phyloP scores from a whole-genome alignment of 2,888 invertebrate genomes.

The Epinotia nisella region DNA sequence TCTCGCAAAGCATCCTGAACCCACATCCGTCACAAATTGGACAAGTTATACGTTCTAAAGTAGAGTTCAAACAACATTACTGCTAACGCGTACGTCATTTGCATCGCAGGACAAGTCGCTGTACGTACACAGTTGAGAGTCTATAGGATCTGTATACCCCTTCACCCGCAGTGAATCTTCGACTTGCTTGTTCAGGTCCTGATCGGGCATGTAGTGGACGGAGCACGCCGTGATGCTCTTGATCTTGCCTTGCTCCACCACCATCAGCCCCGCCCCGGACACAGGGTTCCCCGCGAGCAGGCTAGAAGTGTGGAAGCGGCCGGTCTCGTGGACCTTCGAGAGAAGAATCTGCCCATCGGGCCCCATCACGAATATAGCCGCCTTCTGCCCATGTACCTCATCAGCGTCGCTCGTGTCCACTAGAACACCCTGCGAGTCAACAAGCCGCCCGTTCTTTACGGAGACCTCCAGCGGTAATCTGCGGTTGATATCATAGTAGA shows the following conservation, averaged over 20 bases:
- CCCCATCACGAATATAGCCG: constrained; percentile 6
- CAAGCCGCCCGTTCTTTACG: constrained; percentile 1
- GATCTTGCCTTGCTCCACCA: background rate
- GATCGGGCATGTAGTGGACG: constrained; percentile 5
- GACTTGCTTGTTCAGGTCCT: constrained; percentile 4
- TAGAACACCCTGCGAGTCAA: constrained; percentile 1
- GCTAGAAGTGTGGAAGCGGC: constrained; percentile 5
- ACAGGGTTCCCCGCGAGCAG: constrained; percentile 11
- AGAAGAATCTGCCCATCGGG: constrained; percentile 7
- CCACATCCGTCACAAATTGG: no score
- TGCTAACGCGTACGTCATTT: no score
- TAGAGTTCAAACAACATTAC: no score
- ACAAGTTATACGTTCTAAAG: no score
- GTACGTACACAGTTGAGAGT: background rate
- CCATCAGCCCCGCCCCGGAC: constrained; percentile 15
- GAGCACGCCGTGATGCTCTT: constrained; percentile 3
- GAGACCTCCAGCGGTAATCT: background rate
- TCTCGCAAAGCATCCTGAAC: no score
- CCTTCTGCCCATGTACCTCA: background rate
- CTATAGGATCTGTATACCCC: background rate
- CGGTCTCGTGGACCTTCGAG: background rate
- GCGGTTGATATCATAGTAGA: background rate
- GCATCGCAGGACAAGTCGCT: no score
- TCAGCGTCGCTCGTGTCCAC: background rate
- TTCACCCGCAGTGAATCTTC: background rate